Evolutionary conservation across 1,140 invertebrate genomes (phyloP).

Genomic region (Drosophila rufa): DNA sequence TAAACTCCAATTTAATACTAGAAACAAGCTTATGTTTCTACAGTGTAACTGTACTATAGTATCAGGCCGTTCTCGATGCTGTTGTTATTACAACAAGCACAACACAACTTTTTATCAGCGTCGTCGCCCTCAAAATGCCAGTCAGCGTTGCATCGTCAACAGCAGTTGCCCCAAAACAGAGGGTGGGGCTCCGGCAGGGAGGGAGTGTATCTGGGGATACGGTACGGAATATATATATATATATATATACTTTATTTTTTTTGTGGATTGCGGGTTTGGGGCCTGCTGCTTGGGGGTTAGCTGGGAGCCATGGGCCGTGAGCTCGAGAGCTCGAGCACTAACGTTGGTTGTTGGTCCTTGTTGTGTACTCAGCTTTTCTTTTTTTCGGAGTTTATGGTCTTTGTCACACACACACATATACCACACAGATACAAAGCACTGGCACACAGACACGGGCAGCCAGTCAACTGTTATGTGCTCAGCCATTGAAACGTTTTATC

Average conservation of each 20-base stretch:
- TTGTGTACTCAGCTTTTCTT: slow-evolving; percentile 64
- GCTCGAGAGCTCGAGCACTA: slow-evolving; percentile 25
- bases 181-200: not conserved
- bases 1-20: too few relatives aligned
- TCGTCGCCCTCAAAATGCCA: slow-evolving; percentile 78
- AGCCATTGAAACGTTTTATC: slow-evolving; percentile 83
- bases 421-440: slow-evolving; percentile 16
- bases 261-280: slow-evolving; percentile 1
- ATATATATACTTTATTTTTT: not conserved
- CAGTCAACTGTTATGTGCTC: slow-evolving; percentile 82
- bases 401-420: slow-evolving; percentile 69
- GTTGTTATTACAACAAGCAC: slow-evolving; percentile 79
- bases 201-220: slow-evolving; percentile 1
- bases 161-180: slow-evolving; percentile 12
- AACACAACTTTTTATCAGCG: slow-evolving; percentile 80
- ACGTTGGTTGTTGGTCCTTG: slow-evolving; percentile 72
- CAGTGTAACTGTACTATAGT: slow-evolving; percentile 8
- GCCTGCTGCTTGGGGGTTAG: slow-evolving; percentile 2
- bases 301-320: slow-evolving; percentile 49
- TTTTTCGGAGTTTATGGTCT: slow-evolving; percentile 70
- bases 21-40: not conserved
- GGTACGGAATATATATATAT: not conserved
- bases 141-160: slow-evolving; percentile 78
- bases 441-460: slow-evolving; percentile 68
- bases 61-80: slow-evolving; percentile 56